These are phyloP conservation scores for Protaetia brevitarsis DNA, from an alignment of 1,140 invertebrate genomes.

Conservation along the genomic window DNA sequence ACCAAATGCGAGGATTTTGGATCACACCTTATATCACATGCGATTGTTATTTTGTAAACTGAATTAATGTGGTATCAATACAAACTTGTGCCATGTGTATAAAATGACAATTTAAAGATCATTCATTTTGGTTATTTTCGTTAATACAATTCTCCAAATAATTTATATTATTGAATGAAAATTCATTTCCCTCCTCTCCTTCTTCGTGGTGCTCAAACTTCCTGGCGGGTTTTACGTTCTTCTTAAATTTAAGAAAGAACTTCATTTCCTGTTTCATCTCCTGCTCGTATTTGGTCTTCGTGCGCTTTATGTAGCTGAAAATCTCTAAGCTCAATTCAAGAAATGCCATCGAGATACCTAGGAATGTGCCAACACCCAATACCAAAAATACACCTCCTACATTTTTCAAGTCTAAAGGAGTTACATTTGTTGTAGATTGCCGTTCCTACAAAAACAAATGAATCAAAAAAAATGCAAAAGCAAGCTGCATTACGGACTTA, in stretches of 20 bases:
- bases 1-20: too few species aligned
- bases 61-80: too few species aligned
- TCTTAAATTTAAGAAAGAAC: conserved; percentile 70
- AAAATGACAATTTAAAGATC: not conserved
- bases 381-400: conserved; percentile 61
- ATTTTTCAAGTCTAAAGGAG: conserved; percentile 52
- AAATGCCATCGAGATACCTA: conserved; percentile 29
- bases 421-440: conserved; percentile 46
- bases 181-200: not conserved
- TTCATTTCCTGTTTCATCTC: conserved; percentile 50
- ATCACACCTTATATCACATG: too few species aligned
- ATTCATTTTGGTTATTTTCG: conserved; percentile 4
- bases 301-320: not conserved
- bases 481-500: too few species aligned
- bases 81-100: not conserved
- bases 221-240: conserved; percentile 60
- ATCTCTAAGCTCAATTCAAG: conserved; percentile 27
- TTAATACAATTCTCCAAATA: conserved; percentile 7
- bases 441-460: not conserved
- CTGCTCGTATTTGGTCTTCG: conserved; percentile 26
- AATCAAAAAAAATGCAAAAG: not conserved
- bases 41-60: too few species aligned
- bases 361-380: conserved; percentile 30
- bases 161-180: conserved; percentile 4
- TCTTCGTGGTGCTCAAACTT: not conserved